Percentiles rank a stretch among this genome's conserved stretches.
Evolutionary conservation across 2,113 vertebrate genomes (phyloP).

Genomic region (Calonectris borealis): DNA sequence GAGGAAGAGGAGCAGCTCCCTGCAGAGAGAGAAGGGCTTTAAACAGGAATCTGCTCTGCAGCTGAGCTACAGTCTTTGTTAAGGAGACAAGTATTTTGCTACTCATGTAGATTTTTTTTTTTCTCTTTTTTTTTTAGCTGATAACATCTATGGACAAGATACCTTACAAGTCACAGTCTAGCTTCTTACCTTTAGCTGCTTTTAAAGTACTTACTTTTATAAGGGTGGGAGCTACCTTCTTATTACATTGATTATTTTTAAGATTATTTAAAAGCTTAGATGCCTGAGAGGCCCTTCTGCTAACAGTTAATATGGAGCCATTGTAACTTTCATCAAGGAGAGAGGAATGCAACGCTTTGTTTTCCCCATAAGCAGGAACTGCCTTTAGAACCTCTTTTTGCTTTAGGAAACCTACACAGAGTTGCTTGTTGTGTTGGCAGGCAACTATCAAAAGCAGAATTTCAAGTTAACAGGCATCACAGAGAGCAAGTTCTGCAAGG

Average conservation of each 20-base stretch:
- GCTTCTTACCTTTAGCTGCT: neutral
- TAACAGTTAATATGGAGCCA: neutral
- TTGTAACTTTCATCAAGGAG: neutral
- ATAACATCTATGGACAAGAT: neutral
- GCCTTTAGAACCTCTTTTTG: neutral
- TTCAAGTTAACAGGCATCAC: neutral
- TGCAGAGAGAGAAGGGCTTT: neutral
- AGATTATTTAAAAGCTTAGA: neutral
- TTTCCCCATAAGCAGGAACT: neutral
- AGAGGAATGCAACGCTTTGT: neutral
- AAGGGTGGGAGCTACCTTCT: neutral
- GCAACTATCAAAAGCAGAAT: conserved; percentile 2
- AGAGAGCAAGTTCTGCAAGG: neutral
- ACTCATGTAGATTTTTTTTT: neutral
- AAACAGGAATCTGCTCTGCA: neutral
- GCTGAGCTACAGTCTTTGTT: neutral
- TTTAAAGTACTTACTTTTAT: neutral
- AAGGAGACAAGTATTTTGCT: neutral
- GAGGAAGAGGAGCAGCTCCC: neutral
- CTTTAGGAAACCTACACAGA: neutral
- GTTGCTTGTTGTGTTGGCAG: neutral
- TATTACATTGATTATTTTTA: neutral
- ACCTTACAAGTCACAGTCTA: neutral
- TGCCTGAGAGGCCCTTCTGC: neutral
- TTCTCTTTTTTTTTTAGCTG: neutral